Conservation (phyloP, 2,797 vertebrate genomes). For the Hoplostethus mediterraneus region DNA sequence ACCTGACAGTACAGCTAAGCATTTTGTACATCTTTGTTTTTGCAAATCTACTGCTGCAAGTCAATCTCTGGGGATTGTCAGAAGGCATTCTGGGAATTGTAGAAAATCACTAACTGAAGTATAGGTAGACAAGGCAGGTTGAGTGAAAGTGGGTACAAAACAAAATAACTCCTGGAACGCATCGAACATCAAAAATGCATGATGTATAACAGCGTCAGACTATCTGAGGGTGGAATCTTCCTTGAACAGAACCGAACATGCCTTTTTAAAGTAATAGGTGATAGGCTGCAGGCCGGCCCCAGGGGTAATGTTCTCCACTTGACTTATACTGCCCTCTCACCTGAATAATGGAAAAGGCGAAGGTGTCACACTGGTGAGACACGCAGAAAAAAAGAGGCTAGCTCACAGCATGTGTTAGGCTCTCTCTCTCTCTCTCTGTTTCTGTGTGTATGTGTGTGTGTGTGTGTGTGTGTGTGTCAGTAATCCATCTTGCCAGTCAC, state of each 20-base stretch:
- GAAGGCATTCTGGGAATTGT: no score
- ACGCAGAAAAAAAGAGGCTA: conserved; percentile 10
- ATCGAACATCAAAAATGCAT: no score
- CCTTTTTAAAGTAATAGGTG: conserved; percentile 37
- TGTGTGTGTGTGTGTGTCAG: conserved; percentile 17
- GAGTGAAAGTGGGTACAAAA: no score
- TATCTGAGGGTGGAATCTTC: no score
- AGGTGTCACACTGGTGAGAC: conserved; percentile 17
- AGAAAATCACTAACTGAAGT: no score
- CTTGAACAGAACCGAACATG: conserved; percentile 30
- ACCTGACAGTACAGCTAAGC: no score
- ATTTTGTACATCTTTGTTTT: no score
- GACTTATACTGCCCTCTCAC: conserved; percentile 48
- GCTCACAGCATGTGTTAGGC: conserved; percentile 23
- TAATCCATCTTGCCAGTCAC: not conserved
- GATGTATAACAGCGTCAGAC: no score
- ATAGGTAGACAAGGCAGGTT: no score
- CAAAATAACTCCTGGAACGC: no score
- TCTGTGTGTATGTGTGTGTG: conserved; percentile 11
- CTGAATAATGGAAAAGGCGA: conserved; percentile 31
- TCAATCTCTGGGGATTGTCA: no score
- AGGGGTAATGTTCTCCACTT: conserved; percentile 20
- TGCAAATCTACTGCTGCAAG: no score
- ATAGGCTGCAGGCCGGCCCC: not conserved
- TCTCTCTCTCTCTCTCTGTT: conserved; percentile 6